phyloP scores from a whole-genome alignment of 2,888 invertebrate species.

The Chymomyza amoena region DNA sequence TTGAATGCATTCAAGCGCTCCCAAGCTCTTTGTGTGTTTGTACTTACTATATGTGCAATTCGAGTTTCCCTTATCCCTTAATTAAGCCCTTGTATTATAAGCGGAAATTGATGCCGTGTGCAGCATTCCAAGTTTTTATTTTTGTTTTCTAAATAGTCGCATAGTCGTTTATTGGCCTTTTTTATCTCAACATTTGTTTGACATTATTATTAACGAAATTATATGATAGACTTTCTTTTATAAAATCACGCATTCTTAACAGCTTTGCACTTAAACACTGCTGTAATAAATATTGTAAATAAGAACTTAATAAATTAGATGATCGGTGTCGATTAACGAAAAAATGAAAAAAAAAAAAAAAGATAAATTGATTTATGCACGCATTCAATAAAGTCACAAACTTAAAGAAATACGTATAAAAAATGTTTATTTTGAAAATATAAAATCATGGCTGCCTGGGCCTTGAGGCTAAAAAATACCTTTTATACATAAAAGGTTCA shows the following conservation, averaged over 20 bases:
- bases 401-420: not conserved
- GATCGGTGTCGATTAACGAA: slow-evolving; percentile 35
- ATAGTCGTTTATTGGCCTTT: not conserved
- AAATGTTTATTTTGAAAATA: not conserved
- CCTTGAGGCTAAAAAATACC: too few relatives aligned
- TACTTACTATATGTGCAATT: slow-evolving; percentile 25
- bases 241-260: not conserved
- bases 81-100: too few relatives aligned
- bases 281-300: not conserved
- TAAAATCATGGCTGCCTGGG: too few relatives aligned
- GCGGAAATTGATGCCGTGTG: not conserved
- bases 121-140: slow-evolving; percentile 48
- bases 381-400: not conserved
- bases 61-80: slow-evolving; percentile 6
- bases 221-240: not conserved
- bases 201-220: not conserved
- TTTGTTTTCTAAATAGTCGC: slow-evolving; percentile 1
- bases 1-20: too few relatives aligned
- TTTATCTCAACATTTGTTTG: not conserved
- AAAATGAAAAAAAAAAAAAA: slow-evolving; percentile 24
- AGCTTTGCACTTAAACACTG: not conserved
- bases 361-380: not conserved
- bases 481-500: too few relatives aligned
- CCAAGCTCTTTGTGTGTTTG: slow-evolving; percentile 5
- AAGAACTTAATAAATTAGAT: not conserved